Percentiles rank a stretch among this genome's conserved stretches.
phyloP scores from a whole-genome alignment of 2,888 invertebrate species.

The Gryllus longicercus region DNA sequence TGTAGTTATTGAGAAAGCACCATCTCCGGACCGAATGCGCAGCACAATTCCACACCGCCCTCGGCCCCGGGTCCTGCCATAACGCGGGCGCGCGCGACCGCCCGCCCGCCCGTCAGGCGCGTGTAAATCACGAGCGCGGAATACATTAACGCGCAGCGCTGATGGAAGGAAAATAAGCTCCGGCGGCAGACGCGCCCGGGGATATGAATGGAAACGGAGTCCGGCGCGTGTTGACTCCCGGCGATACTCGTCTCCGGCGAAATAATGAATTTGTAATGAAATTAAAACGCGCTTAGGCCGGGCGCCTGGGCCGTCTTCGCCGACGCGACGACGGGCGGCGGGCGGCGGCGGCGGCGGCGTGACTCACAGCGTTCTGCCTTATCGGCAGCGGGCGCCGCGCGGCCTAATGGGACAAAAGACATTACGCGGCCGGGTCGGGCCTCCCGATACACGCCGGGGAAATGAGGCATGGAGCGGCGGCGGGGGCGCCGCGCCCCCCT shows the following conservation, averaged over 20 bases:
- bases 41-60: too few relatives aligned
- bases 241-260: background rate
- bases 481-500: background rate
- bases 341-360: constrained; percentile 5
- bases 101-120: background rate
- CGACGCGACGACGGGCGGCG: background rate
- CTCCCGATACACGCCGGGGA: constrained; percentile 32
- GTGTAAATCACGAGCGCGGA: background rate
- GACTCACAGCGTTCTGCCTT: constrained; percentile 26
- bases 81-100: background rate
- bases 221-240: background rate
- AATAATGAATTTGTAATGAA: constrained; percentile 17
- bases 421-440: constrained; percentile 26
- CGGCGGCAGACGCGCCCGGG: background rate
- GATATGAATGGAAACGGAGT: background rate
- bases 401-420: constrained; percentile 31
- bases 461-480: constrained; percentile 33
- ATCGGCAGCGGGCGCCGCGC: background rate
- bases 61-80: too few relatives aligned
- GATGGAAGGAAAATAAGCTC: constrained; percentile 5
- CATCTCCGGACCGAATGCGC: too few relatives aligned
- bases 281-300: constrained; percentile 7
- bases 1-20: too few relatives aligned
- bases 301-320: background rate
- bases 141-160: background rate